phyloP scores from a whole-genome alignment of 2,888 invertebrate genomes.

The Orthosia gothica region DNA sequence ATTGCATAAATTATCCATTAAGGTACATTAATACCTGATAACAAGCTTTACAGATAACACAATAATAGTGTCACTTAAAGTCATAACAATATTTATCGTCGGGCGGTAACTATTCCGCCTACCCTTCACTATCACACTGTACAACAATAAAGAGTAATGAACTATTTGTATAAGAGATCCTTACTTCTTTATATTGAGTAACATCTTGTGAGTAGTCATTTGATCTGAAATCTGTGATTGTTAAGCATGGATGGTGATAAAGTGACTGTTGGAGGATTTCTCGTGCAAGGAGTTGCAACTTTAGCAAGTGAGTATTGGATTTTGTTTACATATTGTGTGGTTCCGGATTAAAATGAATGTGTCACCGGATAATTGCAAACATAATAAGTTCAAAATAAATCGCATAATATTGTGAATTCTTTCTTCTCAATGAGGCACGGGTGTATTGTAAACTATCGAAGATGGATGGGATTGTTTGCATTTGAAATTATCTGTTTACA shows the following conservation, averaged over 20 bases:
- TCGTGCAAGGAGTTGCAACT: conserved; percentile 54
- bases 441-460: too few species aligned
- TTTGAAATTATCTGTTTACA: too few species aligned
- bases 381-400: too few species aligned
- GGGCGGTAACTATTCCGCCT: conserved; percentile 9
- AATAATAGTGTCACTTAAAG: conserved; percentile 32
- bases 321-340: neutral
- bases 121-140: conserved; percentile 44
- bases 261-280: conserved; percentile 45
- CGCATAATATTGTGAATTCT: too few species aligned
- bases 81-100: conserved; percentile 41
- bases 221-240: conserved; percentile 40
- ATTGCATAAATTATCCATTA: conserved; percentile 37
- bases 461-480: too few species aligned
- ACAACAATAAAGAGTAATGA: conserved; percentile 55
- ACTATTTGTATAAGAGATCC: conserved; percentile 49
- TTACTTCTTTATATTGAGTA: conserved; percentile 57
- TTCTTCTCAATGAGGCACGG: too few species aligned
- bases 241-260: conserved; percentile 61
- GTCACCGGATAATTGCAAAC: neutral
- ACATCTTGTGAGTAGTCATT: conserved; percentile 28
- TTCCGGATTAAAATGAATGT: neutral
- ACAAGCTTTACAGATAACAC: conserved; percentile 47
- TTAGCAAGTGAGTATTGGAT: conserved; percentile 63
- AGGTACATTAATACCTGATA: conserved; percentile 46